Evolutionary conservation across 2,113 vertebrate genomes (phyloP).

Genomic region (Xiphophorus hellerii): DNA sequence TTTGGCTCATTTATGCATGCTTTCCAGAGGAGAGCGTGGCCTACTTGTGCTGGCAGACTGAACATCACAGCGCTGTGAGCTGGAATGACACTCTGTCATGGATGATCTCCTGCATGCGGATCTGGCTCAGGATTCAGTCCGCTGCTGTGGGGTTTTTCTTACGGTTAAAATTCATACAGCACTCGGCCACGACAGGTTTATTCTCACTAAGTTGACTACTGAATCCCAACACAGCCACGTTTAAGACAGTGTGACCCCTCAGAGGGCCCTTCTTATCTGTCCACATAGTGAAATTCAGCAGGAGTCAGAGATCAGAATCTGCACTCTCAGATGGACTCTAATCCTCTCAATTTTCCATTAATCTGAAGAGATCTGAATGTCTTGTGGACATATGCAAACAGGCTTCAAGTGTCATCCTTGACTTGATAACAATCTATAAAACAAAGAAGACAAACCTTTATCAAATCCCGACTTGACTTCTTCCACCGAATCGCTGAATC

Average conservation of each 20-base stretch:
- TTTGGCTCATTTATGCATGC: conserved; percentile 56
- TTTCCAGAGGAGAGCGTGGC: conserved; percentile 66
- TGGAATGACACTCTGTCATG: conserved; percentile 78
- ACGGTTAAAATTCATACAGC: conserved; percentile 68
- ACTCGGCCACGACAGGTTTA: conserved; percentile 58
- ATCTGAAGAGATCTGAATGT: conserved; percentile 33
- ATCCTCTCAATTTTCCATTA: conserved; percentile 66
- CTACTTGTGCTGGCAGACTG: conserved; percentile 76
- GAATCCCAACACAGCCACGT: conserved; percentile 53
- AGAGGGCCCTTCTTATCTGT: conserved; percentile 24
- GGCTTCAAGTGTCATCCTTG: not conserved
- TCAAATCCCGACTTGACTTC: conserved; percentile 75
- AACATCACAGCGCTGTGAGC: conserved; percentile 75
- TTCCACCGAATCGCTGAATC: conserved; percentile 75
- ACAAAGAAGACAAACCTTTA: conserved; percentile 57
- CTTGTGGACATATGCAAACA: conserved; percentile 33
- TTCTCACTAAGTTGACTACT: conserved; percentile 46
- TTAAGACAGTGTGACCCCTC: conserved; percentile 38
- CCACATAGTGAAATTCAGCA: conserved; percentile 37
- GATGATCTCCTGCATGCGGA: conserved; percentile 69
- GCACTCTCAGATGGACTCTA: conserved; percentile 49
- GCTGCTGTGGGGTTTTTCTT: conserved; percentile 56
- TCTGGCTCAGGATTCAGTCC: conserved; percentile 57
- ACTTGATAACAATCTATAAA: conserved; percentile 37
- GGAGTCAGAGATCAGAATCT: conserved; percentile 36